phyloP scores from a whole-genome alignment of 2,113 vertebrate species.

The Eulacestoma nigropectus region DNA sequence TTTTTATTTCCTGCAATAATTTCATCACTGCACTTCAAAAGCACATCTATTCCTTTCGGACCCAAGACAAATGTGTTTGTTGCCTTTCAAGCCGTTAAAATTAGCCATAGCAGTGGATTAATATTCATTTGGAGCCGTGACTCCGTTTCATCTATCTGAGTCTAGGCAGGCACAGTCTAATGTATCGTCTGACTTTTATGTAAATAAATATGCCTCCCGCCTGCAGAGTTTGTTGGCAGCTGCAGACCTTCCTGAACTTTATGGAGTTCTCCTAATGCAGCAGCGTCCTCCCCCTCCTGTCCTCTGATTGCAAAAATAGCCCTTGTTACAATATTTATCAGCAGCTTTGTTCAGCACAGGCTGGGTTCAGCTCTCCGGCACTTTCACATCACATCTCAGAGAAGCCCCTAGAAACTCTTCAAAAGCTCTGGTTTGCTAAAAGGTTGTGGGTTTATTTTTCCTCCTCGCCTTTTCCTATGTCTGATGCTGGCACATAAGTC shows the following conservation, averaged over 20 bases:
- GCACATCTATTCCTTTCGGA: not conserved
- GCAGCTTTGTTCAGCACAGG: not conserved
- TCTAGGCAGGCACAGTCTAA: not conserved
- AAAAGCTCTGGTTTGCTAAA: not conserved
- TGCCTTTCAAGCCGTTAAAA: constrained; percentile 53
- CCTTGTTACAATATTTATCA: not conserved
- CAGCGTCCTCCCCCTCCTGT: too few relatives aligned
- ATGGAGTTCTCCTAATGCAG: not conserved
- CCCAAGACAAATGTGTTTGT: constrained; percentile 43
- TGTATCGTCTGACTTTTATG: constrained; percentile 30
- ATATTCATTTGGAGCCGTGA: constrained; percentile 39
- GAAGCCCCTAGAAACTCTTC: not conserved
- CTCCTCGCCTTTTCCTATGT: not conserved
- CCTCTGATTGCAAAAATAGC: not conserved
- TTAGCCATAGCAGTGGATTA: constrained; percentile 18
- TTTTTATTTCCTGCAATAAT: constrained; percentile 47
- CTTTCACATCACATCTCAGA: not conserved
- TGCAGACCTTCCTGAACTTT: not conserved
- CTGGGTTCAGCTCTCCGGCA: not conserved
- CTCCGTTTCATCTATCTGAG: constrained; percentile 17
- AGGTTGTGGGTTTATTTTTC: not conserved
- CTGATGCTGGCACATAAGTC: not conserved
- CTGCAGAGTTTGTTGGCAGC: not conserved
- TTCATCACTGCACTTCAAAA: constrained; percentile 45
- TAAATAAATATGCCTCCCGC: constrained; percentile 35